Percentiles rank a stretch among this genome's conserved stretches.
phyloP scores from a whole-genome alignment of 2,888 invertebrate species.

The Trichogramma dendrolimi region DNA sequence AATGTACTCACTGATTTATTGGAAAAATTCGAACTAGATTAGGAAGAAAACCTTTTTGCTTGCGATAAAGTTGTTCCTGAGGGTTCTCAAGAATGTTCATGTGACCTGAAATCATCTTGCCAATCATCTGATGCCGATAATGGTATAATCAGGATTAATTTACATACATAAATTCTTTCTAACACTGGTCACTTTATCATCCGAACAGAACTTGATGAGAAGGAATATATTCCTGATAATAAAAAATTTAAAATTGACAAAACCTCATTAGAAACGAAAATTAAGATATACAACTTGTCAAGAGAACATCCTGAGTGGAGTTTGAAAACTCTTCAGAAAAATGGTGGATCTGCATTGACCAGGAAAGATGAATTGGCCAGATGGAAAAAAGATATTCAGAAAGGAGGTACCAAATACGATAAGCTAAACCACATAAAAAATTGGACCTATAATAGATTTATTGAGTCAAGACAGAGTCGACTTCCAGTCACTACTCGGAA shows the following conservation, averaged over 20 bases:
- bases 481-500: slow-evolving; percentile 29
- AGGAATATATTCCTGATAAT: too few relatives aligned
- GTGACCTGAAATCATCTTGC: neutral
- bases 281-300: neutral
- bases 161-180: too few relatives aligned
- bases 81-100: neutral
- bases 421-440: slow-evolving; percentile 26
- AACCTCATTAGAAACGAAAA: slow-evolving; percentile 11
- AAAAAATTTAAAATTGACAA: neutral
- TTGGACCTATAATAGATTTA: slow-evolving; percentile 29
- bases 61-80: neutral
- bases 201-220: too few relatives aligned
- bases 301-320: neutral
- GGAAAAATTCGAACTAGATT: neutral
- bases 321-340: neutral
- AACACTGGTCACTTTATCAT: too few relatives aligned
- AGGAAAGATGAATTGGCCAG: neutral
- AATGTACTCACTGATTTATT: neutral
- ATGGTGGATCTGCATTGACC: neutral
- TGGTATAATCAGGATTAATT: too few relatives aligned
- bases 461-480: slow-evolving; percentile 26
- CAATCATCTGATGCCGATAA: too few relatives aligned
- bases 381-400: slow-evolving; percentile 23
- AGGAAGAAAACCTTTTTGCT: neutral
- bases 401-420: slow-evolving; percentile 29